A percentile compares a stretch with the other conserved stretches of the same genome.
These are phyloP conservation scores for Drosophila gaucha DNA, from an alignment of 2,888 invertebrate genomes.

Conservation along the genomic window DNA sequence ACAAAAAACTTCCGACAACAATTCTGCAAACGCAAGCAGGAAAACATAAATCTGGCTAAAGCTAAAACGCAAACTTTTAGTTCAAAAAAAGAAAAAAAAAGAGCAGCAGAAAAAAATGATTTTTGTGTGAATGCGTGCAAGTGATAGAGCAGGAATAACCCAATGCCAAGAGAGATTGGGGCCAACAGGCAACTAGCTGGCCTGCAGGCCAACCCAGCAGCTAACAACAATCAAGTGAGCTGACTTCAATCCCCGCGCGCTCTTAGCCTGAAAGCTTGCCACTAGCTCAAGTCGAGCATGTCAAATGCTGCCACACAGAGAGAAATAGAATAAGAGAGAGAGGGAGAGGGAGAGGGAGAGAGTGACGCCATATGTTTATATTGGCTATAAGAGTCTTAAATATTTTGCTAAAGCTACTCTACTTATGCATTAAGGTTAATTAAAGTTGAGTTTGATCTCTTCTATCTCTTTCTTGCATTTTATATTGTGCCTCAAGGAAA, in stretches of 20 bases:
- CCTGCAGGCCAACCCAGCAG: constrained; percentile 12
- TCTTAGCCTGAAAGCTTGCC: neutral
- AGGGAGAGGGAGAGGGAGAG: neutral
- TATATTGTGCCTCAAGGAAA: too few relatives aligned
- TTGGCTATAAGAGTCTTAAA: neutral
- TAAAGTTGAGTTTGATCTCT: too few relatives aligned
- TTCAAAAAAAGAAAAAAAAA: constrained; percentile 41
- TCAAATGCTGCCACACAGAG: constrained; percentile 5
- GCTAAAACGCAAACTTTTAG: constrained; percentile 79
- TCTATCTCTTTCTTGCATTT: too few relatives aligned
- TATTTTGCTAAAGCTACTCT: neutral
- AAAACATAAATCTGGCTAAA: constrained; percentile 80
- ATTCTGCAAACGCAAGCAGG: constrained; percentile 81
- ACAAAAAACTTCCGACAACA: constrained; percentile 81
- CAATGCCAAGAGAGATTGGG: constrained; percentile 3
- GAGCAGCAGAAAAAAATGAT: constrained; percentile 18
- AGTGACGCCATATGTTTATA: neutral
- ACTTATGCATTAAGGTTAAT: too few relatives aligned
- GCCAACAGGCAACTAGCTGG: constrained; percentile 4
- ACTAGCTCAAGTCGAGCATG: constrained; percentile 5
- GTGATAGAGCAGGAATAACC: constrained; percentile 50
- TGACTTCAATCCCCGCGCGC: constrained; percentile 3
- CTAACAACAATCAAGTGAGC: constrained; percentile 18
- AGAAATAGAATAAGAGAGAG: neutral
- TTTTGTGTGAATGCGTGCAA: constrained; percentile 61